phyloP scores from a whole-genome alignment of 2,113 vertebrate genomes.

The Eleginops maclovinus region DNA sequence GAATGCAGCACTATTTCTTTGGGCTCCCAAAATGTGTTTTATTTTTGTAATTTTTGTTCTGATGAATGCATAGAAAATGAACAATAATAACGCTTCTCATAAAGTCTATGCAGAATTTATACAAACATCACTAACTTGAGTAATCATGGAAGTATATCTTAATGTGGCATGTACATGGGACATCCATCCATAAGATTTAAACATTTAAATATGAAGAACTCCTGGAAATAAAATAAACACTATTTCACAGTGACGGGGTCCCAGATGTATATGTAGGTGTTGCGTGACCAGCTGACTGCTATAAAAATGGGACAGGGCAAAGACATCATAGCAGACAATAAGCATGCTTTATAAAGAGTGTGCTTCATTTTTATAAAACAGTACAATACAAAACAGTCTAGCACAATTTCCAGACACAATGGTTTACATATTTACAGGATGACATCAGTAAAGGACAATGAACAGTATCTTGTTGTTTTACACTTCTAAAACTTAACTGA shows the following conservation, averaged over 20 bases:
- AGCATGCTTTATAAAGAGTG: slow-evolving; percentile 76
- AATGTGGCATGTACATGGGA: neutral
- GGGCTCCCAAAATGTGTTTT: slow-evolving; percentile 35
- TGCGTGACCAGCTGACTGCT: slow-evolving; percentile 28
- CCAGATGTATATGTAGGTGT: slow-evolving; percentile 34
- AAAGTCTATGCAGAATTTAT: neutral
- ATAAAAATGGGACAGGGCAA: slow-evolving; percentile 31
- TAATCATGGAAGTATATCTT: neutral
- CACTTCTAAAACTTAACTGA: slow-evolving; percentile 31
- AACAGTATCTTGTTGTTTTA: slow-evolving; percentile 5
- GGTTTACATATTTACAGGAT: slow-evolving; percentile 62
- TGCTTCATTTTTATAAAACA: slow-evolving; percentile 72
- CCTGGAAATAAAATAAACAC: neutral
- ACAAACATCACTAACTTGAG: neutral
- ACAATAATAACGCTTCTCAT: slow-evolving; percentile 14
- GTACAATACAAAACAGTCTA: slow-evolving; percentile 73
- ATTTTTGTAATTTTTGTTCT: slow-evolving; percentile 29
- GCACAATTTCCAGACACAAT: slow-evolving; percentile 65
- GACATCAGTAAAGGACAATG: slow-evolving; percentile 25
- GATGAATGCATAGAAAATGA: slow-evolving; percentile 37
- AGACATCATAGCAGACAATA: slow-evolving; percentile 46
- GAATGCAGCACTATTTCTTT: slow-evolving; percentile 3
- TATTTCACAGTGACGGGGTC: slow-evolving; percentile 54
- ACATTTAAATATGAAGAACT: neutral
- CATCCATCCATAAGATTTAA: neutral